Evolutionary conservation across 2,797 vertebrate genomes (phyloP), one percentile per base, ranked within the genome.

Genomic region (Sandelia bainsii): DNA sequence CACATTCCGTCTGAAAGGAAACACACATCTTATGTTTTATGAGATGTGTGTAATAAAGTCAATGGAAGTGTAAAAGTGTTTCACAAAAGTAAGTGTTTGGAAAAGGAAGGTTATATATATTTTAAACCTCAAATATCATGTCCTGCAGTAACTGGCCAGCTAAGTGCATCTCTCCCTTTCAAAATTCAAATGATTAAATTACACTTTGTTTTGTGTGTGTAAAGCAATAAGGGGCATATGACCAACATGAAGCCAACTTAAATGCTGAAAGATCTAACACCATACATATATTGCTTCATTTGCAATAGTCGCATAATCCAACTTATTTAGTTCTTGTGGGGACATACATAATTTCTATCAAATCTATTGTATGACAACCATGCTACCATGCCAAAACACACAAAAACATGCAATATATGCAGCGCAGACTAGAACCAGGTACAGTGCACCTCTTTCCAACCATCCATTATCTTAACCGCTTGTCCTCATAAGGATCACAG

Each of bases 1-100:
- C 61, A 80, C 72, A 84, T 83, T 64, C 73, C 62, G 10, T 22
- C n/a, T 51, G 64, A 58, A 45, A 49, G 16, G 48, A 71, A 49
- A 69, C 53, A 40, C 60, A 63, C 20, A 67, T 44, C 11, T 29
- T n/a, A 8, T 3, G 17, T 22, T 71, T 79, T 57, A 52, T 27
- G 34, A 63, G 29, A 6, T 45, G 51, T 46, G 10, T 66, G 57
- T 37, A 69, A 72, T 20, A 16, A 19, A 48, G n/a, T 23, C 10
- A 23, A 3, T 25, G 16, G 5, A 54, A 56, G 10, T 11, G 7
- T 2, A 4, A 25, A 22, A 50, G 19, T 23, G 14, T 27, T 51
- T 27, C 14, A 32, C 8, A 32, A 32, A 8, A 1, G 2, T 16
- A 9, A 4, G 8, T 49, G 7, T 69, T 61, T 25, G 5, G 13